phyloP scores from a whole-genome alignment of 2,888 invertebrate species.

The Spodoptera exigua region DNA sequence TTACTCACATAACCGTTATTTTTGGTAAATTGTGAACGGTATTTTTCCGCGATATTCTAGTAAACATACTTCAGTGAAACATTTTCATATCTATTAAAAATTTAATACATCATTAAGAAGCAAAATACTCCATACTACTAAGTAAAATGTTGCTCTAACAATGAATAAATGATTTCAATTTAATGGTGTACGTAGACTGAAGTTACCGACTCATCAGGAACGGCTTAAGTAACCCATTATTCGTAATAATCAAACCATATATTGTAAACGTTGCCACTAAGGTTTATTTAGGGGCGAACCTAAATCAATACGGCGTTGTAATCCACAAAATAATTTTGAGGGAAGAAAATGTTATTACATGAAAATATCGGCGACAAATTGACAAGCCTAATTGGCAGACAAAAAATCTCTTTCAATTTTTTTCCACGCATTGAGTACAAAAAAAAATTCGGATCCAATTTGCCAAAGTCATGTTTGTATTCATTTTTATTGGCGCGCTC shows the following conservation, averaged over 20 bases:
- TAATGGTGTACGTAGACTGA: slow-evolving; percentile 14
- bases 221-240: slow-evolving; percentile 30
- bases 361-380: slow-evolving; percentile 47
- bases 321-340: slow-evolving; percentile 37
- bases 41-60: not conserved
- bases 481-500: slow-evolving; percentile 54
- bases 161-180: not conserved
- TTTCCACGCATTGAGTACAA: slow-evolving; percentile 53
- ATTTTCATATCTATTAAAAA: no score
- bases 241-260: slow-evolving; percentile 29
- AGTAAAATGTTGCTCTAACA: no score
- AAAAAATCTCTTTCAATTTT: slow-evolving; percentile 59
- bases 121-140: no score
- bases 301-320: slow-evolving; percentile 35
- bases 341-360: slow-evolving; percentile 42
- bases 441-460: slow-evolving; percentile 56
- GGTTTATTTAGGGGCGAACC: slow-evolving; percentile 35
- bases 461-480: slow-evolving; percentile 56
- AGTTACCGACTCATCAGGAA: slow-evolving; percentile 16
- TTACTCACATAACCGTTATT: slow-evolving; percentile 21
- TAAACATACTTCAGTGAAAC: no score
- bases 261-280: slow-evolving; percentile 16
- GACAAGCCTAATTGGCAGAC: slow-evolving; percentile 57
- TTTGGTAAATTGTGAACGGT: slow-evolving; percentile 8
- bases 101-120: not conserved